Base-by-base conservation (phyloP, 2,797 vertebrate species). In the Enteromius radiatus region DNA sequence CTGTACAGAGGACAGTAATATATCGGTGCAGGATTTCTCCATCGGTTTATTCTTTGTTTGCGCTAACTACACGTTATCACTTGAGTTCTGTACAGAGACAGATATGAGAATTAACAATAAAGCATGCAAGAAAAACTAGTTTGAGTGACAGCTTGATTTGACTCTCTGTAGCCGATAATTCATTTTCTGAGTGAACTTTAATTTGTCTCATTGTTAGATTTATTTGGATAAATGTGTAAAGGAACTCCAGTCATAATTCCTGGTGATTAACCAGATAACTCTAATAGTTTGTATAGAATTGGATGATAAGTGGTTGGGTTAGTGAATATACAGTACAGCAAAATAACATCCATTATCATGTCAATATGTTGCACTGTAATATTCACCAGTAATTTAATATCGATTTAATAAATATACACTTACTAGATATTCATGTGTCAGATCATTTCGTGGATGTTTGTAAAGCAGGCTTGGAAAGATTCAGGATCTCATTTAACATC, bases 401-500 rank as follows among this genome's bases (percentile, higher is more conserved):
- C 28, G 14, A 19, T 64, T 64, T 33, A 14, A 41, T 38, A 68
- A 68, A 68, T 19, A 64, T 9, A 41, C 36, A 68, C 36, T n/a
- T 41, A 28, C 26, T 31, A 41, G 21, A 41, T 36, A 36, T 36
- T 17, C 17, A 36, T 2, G 8, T 15, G 8, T 36, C 63, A 61
- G 23, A 73, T 56, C 3, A 67, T 80, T 65, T 76, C 47, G 67
- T 15, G 28, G 61, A 49, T 75, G 67, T 38, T 75, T 28, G 63
- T 78, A 21, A 78, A 45, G 64, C 67, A 31, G 67, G 6, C 36
- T 7, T 38, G 36, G 36, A 38, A 38, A 77, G 82, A 77, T 75
- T 84, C 67, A 28, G 70, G 41, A 56, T 78, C 28, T 69, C 41
- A 61, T 76, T 82, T 80, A 86, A 43, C 47, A 68, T 54, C 68